These are phyloP conservation scores for Montipora foliosa DNA, from an alignment of 64 coral and sea anemone genomes.

Conservation along the genomic window DNA sequence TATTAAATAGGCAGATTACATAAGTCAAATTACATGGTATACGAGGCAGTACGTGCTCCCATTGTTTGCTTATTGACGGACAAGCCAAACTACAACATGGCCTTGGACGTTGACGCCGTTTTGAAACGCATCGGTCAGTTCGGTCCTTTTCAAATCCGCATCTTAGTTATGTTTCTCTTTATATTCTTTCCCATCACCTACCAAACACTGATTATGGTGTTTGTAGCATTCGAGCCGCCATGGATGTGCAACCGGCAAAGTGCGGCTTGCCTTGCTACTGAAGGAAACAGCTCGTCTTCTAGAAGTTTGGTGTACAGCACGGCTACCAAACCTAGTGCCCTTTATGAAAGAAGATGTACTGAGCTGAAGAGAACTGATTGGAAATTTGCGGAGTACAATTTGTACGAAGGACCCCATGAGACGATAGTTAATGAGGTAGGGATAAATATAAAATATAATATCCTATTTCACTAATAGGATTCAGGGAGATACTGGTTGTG, in stretches of 20 bases:
- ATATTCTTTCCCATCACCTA: constrained; percentile 84
- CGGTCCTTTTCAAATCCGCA: constrained; percentile 80
- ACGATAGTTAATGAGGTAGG: constrained; percentile 90
- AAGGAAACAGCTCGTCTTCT: constrained; percentile 43
- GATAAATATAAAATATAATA: no score
- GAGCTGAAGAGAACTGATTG: constrained; percentile 82
- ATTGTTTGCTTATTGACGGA: background rate
- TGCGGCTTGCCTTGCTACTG: constrained; percentile 31
- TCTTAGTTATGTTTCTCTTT: constrained; percentile 28
- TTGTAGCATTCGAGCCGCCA: constrained; percentile 87
- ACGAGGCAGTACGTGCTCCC: no score
- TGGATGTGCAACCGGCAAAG: constrained; percentile 84
- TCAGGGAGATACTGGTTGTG: no score
- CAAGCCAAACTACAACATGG: constrained; percentile 6
- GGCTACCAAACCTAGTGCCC: constrained; percentile 21
- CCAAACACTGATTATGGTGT: constrained; percentile 91
- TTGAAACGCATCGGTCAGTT: constrained; percentile 79
- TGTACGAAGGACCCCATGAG: constrained; percentile 84
- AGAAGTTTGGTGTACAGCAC: constrained; percentile 71
- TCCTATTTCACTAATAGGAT: no score
- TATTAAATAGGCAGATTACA: no score
- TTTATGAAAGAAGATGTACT: constrained; percentile 81
- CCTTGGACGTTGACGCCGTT: constrained; percentile 65
- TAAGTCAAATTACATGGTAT: background rate
- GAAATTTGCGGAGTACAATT: constrained; percentile 66